These are phyloP conservation scores for Lamellibrachia luymesi DNA, from an alignment of 1,140 invertebrate species.

Conservation along the genomic window DNA sequence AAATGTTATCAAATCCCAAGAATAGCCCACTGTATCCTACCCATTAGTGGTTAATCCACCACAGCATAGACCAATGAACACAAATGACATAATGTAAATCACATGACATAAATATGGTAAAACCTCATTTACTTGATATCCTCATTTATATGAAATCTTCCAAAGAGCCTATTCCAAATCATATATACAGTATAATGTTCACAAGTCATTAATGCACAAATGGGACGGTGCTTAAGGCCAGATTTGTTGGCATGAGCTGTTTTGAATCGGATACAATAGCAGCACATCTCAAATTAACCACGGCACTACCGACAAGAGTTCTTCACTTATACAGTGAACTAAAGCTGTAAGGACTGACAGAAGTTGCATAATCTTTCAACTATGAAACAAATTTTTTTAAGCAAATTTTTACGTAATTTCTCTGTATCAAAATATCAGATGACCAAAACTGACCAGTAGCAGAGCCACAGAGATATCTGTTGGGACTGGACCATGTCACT, in stretches of 20 bases:
- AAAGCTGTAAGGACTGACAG: no score
- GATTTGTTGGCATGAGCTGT: no score
- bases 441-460: conserved; percentile 33
- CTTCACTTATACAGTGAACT: no score
- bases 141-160: neutral
- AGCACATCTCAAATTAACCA: no score
- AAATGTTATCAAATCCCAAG: conserved; percentile 14
- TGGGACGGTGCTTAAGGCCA: no score
- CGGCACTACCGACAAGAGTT: no score
- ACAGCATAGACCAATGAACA: neutral
- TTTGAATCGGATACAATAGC: no score
- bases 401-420: no score
- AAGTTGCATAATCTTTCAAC: no score
- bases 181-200: neutral
- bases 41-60: neutral
- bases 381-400: no score
- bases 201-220: neutral
- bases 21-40: neutral
- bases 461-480: conserved; percentile 36
- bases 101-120: neutral
- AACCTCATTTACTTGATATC: neutral
- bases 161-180: neutral
- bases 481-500: conserved; percentile 23
- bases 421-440: neutral
- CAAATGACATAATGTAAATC: neutral